phyloP scores from a whole-genome alignment of 2,888 invertebrate species.

The Spisula solida region DNA sequence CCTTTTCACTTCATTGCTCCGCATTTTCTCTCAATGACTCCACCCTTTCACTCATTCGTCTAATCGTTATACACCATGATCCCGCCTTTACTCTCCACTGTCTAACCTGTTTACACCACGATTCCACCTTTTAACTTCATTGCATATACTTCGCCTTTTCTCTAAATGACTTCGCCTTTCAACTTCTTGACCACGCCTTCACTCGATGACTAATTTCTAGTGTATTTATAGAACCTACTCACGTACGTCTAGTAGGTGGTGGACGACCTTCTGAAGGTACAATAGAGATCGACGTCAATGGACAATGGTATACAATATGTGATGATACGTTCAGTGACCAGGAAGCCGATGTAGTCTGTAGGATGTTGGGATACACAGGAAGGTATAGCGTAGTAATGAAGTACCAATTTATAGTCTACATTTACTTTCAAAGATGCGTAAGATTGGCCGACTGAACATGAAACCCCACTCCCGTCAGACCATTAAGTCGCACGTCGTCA shows the following conservation, averaged over 20 bases:
- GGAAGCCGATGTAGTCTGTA: slow-evolving; percentile 59
- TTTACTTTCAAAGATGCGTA: too few species aligned
- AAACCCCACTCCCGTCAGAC: too few species aligned
- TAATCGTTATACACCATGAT: neutral
- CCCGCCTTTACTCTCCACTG: neutral
- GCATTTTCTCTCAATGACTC: neutral
- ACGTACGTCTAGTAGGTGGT: slow-evolving; percentile 50
- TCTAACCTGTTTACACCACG: neutral
- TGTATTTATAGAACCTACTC: slow-evolving; percentile 47
- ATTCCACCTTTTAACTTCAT: too few species aligned
- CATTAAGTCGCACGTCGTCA: too few species aligned
- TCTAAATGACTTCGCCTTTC: too few species aligned
- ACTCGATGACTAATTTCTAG: neutral
- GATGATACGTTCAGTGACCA: slow-evolving; percentile 56
- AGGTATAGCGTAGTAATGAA: slow-evolving; percentile 37
- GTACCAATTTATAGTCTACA: too few species aligned
- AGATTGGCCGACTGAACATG: too few species aligned
- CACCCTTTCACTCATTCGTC: too few species aligned
- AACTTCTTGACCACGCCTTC: neutral
- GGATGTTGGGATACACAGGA: slow-evolving; percentile 65
- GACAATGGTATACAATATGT: slow-evolving; percentile 57
- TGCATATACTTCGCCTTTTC: too few species aligned
- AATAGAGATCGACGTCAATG: slow-evolving; percentile 45
- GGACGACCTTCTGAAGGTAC: slow-evolving; percentile 65
- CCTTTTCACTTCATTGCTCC: too few species aligned